Evolutionary conservation across 2,888 invertebrate species (phyloP), one percentile per base, ranked within the genome.

Genomic region (Drosophila villosipedis): DNA sequence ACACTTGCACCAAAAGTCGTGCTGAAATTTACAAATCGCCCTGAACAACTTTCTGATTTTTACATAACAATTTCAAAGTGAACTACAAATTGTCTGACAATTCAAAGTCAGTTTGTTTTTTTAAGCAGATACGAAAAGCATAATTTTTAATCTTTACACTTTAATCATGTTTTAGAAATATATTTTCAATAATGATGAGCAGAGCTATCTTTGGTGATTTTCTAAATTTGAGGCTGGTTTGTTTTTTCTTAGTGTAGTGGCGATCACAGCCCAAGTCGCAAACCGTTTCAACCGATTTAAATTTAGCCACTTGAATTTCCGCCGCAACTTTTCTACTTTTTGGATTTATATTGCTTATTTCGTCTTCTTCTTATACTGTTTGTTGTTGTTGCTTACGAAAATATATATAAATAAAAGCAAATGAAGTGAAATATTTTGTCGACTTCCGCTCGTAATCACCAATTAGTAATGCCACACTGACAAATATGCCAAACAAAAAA

Each of bases 381-480:
- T 47, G 47, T 25, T 25, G 47, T 47, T 47, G 47, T 14, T 68
- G 57, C 41, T 49, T 75, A 77, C 49, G 72, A 76, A 76, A 82
- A 83, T 79, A 89, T 83, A 85, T 84, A 86, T 88, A 90, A 90
- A 88, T 88, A 88, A 80, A 88, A 78, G 86, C 86, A 88, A 83
- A 83, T 83, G 82, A 83, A 84, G 84, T 88, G 78, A 87, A 83
- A 88, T 90, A 87, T 90, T 88, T 88, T 85, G 86, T 90, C 83
- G 90, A 87, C 87, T 92, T 90, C 83, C 82, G 84, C 85, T 90
- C 87, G 89, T 92, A 92, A 92, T 92, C 92, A 92, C 90, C 92
- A 92, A 92, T 92, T 92, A 92, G 91, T 91, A 87, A 86, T 90
- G 91, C 90, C 90, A 82, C 81, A 90, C 86, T 90, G 92, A 90